Evolutionary conservation across 2,113 vertebrate genomes (phyloP), one percentile per base, ranked within the genome.

Genomic region (Myrmophylax atrothorax): DNA sequence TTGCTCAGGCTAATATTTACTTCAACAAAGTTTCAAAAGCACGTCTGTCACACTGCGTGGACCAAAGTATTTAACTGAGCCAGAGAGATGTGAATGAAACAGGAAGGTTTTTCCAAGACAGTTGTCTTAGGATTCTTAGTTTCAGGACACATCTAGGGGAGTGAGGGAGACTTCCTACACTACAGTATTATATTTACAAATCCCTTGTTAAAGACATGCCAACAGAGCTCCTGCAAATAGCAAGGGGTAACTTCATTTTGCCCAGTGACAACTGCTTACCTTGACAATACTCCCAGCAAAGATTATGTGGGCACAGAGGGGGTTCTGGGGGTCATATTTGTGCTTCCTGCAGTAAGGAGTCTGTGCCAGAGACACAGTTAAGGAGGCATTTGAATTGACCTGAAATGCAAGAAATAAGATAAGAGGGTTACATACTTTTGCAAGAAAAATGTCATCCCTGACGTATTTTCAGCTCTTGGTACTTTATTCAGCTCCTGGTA

Each of bases 291-390:
- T 98, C 35, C 99, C 99, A 7, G 97, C 98, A 14, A 99, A 96
- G 95, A 99, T 99, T 82, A 98, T 96, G 92, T 99, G 99, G 38
- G 98, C 99, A 64, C 99, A 99, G 12, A 99, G 98, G 0, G 99
- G 99, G 87, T 98, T 99, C 96, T 99, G 99, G 10, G 99, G 99
- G 86, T 99, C 99, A 18, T 98, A 99, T 25, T 83, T 97, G 24
- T 98, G 96, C 70, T 98, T 97, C 64, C 94, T 98, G 97, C 99
- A 99, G 97, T 98, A 99, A 33, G 96, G 93, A 2, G 99, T 99
- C 97, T 99, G 98, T 75, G 99, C 99, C 97, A 99, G 96, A 70
- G 99, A 99, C 98, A 99, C 97, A 18, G 99, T 99, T 73, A 99
- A 96, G 9, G 99, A 99, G 4, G 99, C 98, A 68, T 97, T 93